phyloP scores from a whole-genome alignment of 2,797 vertebrate species.

The Siniperca obscura region DNA sequence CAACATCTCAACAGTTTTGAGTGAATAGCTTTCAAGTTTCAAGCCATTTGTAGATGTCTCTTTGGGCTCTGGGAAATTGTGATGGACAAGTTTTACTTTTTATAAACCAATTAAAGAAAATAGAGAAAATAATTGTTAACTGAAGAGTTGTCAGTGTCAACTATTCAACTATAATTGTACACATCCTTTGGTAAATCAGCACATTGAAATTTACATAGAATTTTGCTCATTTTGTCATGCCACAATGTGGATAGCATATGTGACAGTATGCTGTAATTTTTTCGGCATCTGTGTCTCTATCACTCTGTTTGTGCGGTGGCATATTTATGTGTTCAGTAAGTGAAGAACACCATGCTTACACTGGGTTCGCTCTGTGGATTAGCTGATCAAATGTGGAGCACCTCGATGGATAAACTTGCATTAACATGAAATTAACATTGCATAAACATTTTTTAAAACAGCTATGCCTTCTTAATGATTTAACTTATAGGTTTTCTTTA shows the following conservation, averaged over 20 bases:
- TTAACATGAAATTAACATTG: not conserved
- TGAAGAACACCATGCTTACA: not conserved
- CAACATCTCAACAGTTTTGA: not conserved
- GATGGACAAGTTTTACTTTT: too few relatives aligned
- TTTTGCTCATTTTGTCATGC: not conserved
- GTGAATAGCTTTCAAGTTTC: not conserved
- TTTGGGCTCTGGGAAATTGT: too few relatives aligned
- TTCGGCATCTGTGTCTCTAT: not conserved
- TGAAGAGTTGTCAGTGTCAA: not conserved
- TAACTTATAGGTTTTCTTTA: not conserved
- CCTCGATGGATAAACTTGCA: not conserved
- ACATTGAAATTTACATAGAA: not conserved
- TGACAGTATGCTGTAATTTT: not conserved
- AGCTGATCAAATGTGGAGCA: not conserved
- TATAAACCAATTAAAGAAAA: too few relatives aligned
- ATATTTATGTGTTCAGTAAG: not conserved
- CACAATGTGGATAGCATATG: not conserved
- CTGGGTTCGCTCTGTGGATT: not conserved
- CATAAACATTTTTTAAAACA: not conserved
- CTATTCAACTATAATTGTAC: not conserved
- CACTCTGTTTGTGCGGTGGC: not conserved
- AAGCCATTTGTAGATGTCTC: too few relatives aligned
- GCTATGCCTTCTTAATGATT: not conserved
- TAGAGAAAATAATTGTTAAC: too few relatives aligned
- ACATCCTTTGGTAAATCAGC: not conserved